Evolutionary conservation across 1,140 invertebrate species (phyloP).

Genomic region (Halesus radiatus): DNA sequence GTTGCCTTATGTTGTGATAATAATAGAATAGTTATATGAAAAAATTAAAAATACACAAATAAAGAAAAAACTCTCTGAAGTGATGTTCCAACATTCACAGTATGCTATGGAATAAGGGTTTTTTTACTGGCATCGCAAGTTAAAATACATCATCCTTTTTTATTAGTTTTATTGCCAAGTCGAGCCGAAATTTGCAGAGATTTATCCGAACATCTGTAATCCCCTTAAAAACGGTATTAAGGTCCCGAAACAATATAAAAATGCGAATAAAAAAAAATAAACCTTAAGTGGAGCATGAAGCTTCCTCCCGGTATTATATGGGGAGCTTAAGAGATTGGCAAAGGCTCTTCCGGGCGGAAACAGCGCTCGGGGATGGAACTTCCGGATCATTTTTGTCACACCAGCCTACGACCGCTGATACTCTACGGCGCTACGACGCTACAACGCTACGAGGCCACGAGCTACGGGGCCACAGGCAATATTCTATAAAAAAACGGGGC

Average conservation of each 20-base stretch:
- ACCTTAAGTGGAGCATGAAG: constrained; percentile 10
- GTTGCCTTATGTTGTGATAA: too few relatives aligned
- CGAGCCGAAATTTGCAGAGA: constrained; percentile 8
- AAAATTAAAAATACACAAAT: too few relatives aligned
- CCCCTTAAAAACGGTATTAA: neutral
- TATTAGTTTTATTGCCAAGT: neutral
- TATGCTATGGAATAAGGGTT: too few relatives aligned
- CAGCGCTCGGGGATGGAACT: constrained; percentile 18
- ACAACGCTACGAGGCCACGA: neutral
- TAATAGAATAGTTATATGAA: too few relatives aligned
- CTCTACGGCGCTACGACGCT: neutral
- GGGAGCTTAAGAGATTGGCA: constrained; percentile 20
- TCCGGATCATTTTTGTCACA: constrained; percentile 28
- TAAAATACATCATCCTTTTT: neutral
- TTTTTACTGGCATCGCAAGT: too few relatives aligned
- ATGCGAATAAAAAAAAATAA: constrained; percentile 9
- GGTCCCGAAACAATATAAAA: constrained; percentile 25
- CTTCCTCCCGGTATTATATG: constrained; percentile 6
- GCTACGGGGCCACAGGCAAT: neutral
- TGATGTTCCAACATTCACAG: too few relatives aligned
- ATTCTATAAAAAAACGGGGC: neutral
- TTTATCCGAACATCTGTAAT: constrained; percentile 11
- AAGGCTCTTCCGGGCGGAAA: constrained; percentile 19
- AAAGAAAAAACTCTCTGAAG: too few relatives aligned
- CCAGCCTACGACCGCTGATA: neutral